Base-by-base conservation (phyloP, 2,888 invertebrate genomes). In the Sericinus montela region DNA sequence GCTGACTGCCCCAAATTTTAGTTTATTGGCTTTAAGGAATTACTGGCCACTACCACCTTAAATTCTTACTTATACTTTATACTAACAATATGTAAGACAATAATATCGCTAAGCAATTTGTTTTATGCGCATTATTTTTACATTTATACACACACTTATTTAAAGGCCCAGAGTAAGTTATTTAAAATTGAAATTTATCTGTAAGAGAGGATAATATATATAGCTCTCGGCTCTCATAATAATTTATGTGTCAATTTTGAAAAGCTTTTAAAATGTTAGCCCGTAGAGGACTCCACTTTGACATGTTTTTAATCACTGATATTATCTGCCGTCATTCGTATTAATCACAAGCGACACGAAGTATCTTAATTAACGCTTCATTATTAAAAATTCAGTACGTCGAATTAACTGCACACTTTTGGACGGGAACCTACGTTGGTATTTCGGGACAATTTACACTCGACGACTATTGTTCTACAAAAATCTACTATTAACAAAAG, bases 321-420 rank as follows among this genome's bases (percentile, higher is more conserved):
- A 74, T 75, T 72, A 77, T 73, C 72, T 63, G 63, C 60, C 69
- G 72, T 76, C 75, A 78, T 72, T 75, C 76, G 72, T 77, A 78
- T 84, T 81, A 81, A 81, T 79, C 75, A 75, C 62, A 59, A 69
- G 58, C 60, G 72, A 74, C 76, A 72, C 64, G 69, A 69, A 75
- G 75, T 75, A 79, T 82, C 81, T 85, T 85, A 84, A 86, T 86
- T 86, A 83, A 84, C 70, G 75, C 67, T 79, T 75, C 77, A 79
- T 78, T 81, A 80, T 79, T 78, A 80, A 78, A 76, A 62, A 62
- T 68, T 71, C 74, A 70, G 72, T 63, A 63, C 65, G 66, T 67
- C 70, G 69, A 75, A 80, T 80, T 76, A 76, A 78, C 75, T 76
- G 78, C 69, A 77, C 59, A 72, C 74, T 81, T 81, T 80, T 80